phyloP scores from a whole-genome alignment of 2,797 vertebrate species.

The Choloepus didactylus region DNA sequence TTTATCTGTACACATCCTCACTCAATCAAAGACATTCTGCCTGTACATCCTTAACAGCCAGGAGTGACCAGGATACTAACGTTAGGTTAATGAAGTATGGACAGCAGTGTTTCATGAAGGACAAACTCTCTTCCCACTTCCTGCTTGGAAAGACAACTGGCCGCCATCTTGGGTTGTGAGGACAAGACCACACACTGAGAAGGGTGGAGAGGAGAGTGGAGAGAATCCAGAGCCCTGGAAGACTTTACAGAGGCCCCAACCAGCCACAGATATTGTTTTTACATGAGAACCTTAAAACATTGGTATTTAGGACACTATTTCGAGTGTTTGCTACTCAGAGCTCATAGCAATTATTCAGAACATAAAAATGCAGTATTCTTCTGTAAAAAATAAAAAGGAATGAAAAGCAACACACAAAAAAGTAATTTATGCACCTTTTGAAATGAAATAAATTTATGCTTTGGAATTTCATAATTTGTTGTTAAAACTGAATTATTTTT shows the following conservation, averaged over 20 bases:
- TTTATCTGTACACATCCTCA: neutral
- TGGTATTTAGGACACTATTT: neutral
- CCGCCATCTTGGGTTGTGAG: neutral
- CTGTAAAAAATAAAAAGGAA: neutral
- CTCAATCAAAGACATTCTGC: neutral
- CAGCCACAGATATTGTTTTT: neutral
- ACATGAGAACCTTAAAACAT: neutral
- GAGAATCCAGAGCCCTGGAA: neutral
- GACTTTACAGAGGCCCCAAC: neutral
- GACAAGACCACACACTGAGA: neutral
- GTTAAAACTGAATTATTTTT: neutral
- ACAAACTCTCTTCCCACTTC: neutral
- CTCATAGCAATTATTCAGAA: neutral
- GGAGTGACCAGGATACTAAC: neutral
- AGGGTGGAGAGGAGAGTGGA: neutral
- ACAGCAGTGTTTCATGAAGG: neutral
- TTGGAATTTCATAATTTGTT: neutral
- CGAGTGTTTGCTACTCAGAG: neutral
- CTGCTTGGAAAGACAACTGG: neutral
- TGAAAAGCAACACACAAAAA: neutral
- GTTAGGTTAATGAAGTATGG: neutral
- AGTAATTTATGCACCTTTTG: neutral
- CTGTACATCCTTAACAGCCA: neutral
- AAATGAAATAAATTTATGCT: constrained; percentile 15
- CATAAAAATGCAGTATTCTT: neutral